Evolutionary conservation across 2,113 vertebrate species (phyloP), one percentile per base, ranked within the genome.

Genomic region (Holacanthus passer): DNA sequence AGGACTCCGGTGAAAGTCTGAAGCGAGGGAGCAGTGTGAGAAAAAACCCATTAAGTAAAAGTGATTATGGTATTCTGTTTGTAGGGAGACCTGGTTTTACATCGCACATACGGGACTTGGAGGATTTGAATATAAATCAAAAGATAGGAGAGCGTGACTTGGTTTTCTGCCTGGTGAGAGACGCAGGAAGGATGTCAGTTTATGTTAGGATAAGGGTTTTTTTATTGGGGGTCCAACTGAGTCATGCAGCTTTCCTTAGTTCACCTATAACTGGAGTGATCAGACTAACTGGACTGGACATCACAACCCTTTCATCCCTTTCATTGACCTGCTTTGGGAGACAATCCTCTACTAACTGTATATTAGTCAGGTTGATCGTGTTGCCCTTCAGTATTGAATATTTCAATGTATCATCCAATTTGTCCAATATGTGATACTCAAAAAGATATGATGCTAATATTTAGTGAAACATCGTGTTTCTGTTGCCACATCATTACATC

Each of bases 111-210:
- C 59, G 56, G 35, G 69, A 39, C 29, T 19, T 10, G n/a, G 58
- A 35, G 20, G 22, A 79, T 86, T 62, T 76, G 32, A 86, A 66
- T 74, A 43, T 31, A 62, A 81, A 63, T 81, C 20, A 58, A 73
- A 17, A n/a, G 41, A 56, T 39, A 55, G 32, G 24, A 35, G 39
- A 58, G 22, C 27, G 2, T 53, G 29, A 37, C 17, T 1, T 73
- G 37, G 29, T 67, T 66, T 62, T 67, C 22, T 68, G 27, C 24
- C 32, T 27, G 16, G 17, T 1, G 0, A 55, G 20, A 16, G 29
- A 75, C 27, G 60, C 27, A 62, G 48, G 17, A 43, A 31, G 22
- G 35, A 47, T 27, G 11, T 59, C 50, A 48, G 47, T 16, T 53
- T n/a, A n/a, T n/a, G n/a, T n/a, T 41, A 8, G 11, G 16, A 72